A percentile compares a stretch with the other conserved stretches of the same genome.
These are phyloP conservation scores for Rhipidura dahli DNA, from an alignment of 2,113 vertebrate species.

Conservation along the genomic window DNA sequence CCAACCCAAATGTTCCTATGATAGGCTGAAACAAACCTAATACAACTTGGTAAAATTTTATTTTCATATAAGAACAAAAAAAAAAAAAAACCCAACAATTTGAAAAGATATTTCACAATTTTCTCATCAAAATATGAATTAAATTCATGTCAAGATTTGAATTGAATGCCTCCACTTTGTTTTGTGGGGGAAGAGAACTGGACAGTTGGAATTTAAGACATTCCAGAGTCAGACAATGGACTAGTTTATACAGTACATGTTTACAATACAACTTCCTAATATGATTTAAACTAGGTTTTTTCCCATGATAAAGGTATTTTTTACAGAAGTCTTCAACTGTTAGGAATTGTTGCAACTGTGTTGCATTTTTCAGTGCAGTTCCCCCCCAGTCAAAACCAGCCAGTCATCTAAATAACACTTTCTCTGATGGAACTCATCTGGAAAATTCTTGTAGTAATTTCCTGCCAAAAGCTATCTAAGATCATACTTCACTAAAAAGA, in stretches of 20 bases:
- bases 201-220: background rate
- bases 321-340: background rate
- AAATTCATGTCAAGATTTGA: background rate
- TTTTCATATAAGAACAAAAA: background rate
- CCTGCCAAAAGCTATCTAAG: background rate
- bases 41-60: background rate
- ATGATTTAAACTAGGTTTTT: background rate
- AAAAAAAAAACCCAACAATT: background rate
- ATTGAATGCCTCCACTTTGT: background rate
- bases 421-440: background rate
- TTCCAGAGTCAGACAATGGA: background rate
- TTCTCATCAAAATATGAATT: background rate
- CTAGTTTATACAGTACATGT: background rate
- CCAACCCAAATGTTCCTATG: background rate
- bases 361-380: background rate
- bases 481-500: background rate
- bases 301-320: background rate
- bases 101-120: background rate
- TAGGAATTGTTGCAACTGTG: background rate
- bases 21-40: background rate
- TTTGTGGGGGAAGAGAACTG: background rate
- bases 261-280: background rate
- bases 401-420: background rate
- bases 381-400: background rate
- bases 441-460: background rate